Base-by-base conservation (phyloP, 2,113 vertebrate genomes). In the Centrocercus urophasianus region DNA sequence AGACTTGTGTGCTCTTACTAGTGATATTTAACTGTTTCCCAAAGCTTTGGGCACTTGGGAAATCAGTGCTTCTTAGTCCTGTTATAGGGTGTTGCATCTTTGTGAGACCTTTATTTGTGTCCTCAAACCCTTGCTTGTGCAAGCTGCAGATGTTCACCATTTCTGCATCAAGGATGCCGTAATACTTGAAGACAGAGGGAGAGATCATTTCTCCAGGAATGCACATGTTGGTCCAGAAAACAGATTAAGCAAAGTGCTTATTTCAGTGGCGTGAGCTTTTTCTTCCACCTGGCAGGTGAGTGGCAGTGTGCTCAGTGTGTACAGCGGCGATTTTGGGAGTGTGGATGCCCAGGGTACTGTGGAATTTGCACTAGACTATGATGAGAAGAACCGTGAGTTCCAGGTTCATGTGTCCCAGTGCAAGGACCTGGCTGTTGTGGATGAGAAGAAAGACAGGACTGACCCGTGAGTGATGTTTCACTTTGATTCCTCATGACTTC, bases 341-440 rank as follows among this genome's bases (percentile, higher is more conserved):
- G 97, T 98, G 78, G 97, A 96, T 59, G 97, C 97, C 61, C 97
- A 98, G 50, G 97, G 97, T 45, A 94, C 91, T 0, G 97, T 98
- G 77, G 97, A 97, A 63, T 98, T 98, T 91, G 97, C 97, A 45
- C 87, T 98, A n/a, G 97, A 97, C 86, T 98, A 98, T 15, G 97
- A 97, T 0, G 97, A 98, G 92, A 98, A 98, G 93, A 98, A 95
- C 81, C 86, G 97, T 4, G 97, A 97, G 67, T 98, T 98, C 92
- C 97, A 98, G 79, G 96, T 98, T 36, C 96, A 93, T 3, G 97
- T 98, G 83, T 91, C 94, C 77, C 97, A 97, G 90, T 98, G 97
- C 91, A 97, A 96, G 76, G 97, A 97, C 83, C 92, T 98, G 93
- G 97, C 97, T 67, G 84, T 97, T 0, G 97, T 97, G 88, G 97